Conservation (phyloP, 2,888 invertebrate species). For the Unio pictorum region DNA sequence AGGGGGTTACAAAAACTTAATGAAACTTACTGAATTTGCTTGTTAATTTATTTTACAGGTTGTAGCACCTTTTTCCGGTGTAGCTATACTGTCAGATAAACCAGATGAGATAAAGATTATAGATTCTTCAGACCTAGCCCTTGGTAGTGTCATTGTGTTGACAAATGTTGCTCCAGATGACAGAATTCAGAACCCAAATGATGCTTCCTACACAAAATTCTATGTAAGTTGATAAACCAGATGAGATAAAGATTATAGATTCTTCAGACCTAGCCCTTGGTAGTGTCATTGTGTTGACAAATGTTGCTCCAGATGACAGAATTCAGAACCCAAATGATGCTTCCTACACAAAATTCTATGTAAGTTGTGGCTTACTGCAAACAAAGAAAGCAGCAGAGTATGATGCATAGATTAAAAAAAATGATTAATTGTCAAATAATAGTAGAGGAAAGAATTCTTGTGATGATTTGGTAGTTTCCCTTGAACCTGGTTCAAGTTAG, state of each 20-base stretch:
- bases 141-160: conserved; percentile 7
- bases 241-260: conserved; percentile 8
- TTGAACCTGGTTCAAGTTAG: no score
- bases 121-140: conserved; percentile 6
- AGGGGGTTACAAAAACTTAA: no score
- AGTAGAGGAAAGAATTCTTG: no score
- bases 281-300: conserved; percentile 8
- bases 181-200: conserved; percentile 4
- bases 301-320: conserved; percentile 4
- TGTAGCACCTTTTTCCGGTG: conserved; percentile 13
- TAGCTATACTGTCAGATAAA: conserved; percentile 1
- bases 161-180: conserved; percentile 5
- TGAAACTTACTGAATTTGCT: conserved; percentile 1
- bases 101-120: conserved; percentile 7
- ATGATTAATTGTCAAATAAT: no score
- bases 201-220: not conserved
- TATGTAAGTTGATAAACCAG: conserved; percentile 3
- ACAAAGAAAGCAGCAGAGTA: no score
- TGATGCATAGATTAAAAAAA: no score
- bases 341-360: not conserved
- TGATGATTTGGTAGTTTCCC: no score
- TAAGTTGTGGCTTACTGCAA: conserved; percentile 1
- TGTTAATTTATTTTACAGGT: not conserved
- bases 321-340: conserved; percentile 4
- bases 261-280: conserved; percentile 7